Evolutionary conservation across 2,888 invertebrate species (phyloP).

Genomic region (Cecidostiba fungosa): DNA sequence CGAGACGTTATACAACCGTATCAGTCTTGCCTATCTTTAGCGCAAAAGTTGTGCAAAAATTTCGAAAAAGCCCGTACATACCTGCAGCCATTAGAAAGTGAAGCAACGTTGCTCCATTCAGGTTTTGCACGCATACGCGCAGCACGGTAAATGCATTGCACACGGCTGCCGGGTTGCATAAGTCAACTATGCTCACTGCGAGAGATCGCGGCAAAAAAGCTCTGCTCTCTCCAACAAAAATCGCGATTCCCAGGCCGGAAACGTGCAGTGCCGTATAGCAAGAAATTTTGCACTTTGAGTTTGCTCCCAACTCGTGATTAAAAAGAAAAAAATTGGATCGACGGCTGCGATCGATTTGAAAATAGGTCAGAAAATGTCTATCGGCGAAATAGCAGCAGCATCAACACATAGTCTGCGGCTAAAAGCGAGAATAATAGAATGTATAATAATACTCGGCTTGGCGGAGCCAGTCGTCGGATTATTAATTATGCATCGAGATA

Average conservation of each 20-base stretch:
- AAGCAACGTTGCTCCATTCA: background rate
- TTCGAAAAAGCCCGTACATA: background rate
- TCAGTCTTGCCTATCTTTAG: no score
- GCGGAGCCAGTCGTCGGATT: background rate
- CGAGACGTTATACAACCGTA: no score
- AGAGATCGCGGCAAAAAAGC: slow-evolving; percentile 10
- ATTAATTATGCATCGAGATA: slow-evolving; percentile 45
- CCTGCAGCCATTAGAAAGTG: background rate
- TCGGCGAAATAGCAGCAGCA: background rate
- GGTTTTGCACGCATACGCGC: background rate
- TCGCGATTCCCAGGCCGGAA: slow-evolving; percentile 1
- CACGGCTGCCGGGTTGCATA: background rate
- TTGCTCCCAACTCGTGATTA: no score
- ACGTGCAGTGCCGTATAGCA: background rate
- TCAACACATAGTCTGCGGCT: background rate
- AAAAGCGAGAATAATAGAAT: slow-evolving; percentile 9
- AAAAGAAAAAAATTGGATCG: background rate
- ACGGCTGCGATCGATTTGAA: background rate
- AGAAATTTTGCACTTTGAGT: background rate
- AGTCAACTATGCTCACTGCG: background rate
- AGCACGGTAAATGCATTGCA: background rate
- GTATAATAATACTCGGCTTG: slow-evolving; percentile 7
- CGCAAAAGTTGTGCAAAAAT: background rate
- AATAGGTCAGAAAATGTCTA: slow-evolving; percentile 46
- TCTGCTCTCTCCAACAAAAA: background rate